Conservation (phyloP, 1,140 invertebrate genomes). For the Cyclargus thomasi region DNA sequence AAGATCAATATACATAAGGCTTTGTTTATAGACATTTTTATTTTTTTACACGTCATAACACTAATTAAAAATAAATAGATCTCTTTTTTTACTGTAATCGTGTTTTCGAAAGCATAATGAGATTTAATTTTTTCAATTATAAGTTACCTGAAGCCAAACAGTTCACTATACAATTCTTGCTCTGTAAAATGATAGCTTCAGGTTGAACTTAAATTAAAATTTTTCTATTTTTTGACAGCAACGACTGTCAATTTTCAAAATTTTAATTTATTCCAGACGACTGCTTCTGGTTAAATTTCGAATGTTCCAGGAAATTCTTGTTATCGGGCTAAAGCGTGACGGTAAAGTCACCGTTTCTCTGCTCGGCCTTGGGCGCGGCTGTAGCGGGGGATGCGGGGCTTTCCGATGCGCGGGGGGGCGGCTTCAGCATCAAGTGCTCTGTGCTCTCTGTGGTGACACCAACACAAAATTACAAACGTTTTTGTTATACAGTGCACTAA, state of each 20-base stretch:
- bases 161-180: too few relatives aligned
- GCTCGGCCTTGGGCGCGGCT: slow-evolving; percentile 44
- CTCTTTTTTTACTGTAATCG: too few relatives aligned
- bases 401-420: slow-evolving; percentile 42
- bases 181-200: too few relatives aligned
- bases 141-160: too few relatives aligned
- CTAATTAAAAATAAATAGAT: not conserved
- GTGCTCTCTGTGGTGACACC: slow-evolving; percentile 60
- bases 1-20: not conserved
- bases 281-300: too few relatives aligned
- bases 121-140: too few relatives aligned
- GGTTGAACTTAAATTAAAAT: too few relatives aligned
- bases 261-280: too few relatives aligned
- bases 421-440: slow-evolving; percentile 55
- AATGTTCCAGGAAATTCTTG: not conserved
- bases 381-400: slow-evolving; percentile 32
- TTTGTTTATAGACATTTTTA: not conserved
- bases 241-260: too few relatives aligned
- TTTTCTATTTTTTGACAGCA: too few relatives aligned
- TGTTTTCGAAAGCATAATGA: too few relatives aligned
- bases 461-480: slow-evolving; percentile 32
- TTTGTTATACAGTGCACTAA: too few relatives aligned
- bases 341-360: slow-evolving; percentile 63
- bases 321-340: slow-evolving; percentile 47
- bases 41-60: not conserved